Evolutionary conservation across 53 echinoderm and acorn worm genomes (phyloP).

Genomic region (Arbacia lixula): DNA sequence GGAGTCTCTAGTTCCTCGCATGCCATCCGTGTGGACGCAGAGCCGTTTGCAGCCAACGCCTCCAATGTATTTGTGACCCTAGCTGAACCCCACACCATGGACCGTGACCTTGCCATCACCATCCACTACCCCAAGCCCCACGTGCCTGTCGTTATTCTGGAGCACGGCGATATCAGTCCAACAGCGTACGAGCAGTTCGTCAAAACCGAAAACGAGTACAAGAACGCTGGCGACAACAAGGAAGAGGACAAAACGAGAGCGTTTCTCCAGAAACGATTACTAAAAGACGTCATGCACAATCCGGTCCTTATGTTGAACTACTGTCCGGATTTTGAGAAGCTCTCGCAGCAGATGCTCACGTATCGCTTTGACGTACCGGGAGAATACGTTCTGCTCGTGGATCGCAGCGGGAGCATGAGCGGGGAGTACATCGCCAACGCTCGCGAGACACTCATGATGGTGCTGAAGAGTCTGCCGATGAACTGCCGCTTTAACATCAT

Average conservation of each 20-base stretch:
- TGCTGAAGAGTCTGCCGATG: constrained; percentile 89
- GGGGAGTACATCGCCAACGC: constrained; percentile 98
- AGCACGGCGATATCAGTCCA: constrained; percentile 97
- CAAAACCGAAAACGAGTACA: constrained; percentile 86
- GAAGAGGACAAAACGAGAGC: constrained; percentile 70
- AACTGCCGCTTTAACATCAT: constrained; percentile 94
- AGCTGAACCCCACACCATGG: constrained; percentile 95
- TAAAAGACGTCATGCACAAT: constrained; percentile 98
- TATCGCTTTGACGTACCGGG: constrained; percentile 91
- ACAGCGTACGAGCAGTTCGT: constrained; percentile 92
- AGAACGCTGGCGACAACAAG: constrained; percentile 47
- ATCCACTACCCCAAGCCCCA: constrained; percentile 88
- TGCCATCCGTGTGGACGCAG: constrained; percentile 96
- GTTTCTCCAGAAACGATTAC: constrained; percentile 74
- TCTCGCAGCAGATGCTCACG: constrained; percentile 80
- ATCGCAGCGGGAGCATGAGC: constrained; percentile 96
- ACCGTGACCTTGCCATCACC: constrained; percentile 81
- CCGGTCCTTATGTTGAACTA: constrained; percentile 97
- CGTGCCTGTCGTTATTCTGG: constrained; percentile 89
- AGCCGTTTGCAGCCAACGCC: constrained; percentile 96
- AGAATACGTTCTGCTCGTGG: constrained; percentile 88
- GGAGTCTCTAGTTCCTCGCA: constrained; percentile 92
- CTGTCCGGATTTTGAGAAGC: constrained; percentile 85
- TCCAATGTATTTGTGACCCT: constrained; percentile 96
- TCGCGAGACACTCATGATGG: constrained; percentile 94